A percentile compares a stretch with the other conserved stretches of the same genome.
Evolutionary conservation across 2,113 vertebrate species (phyloP).

Genomic region (Pardalotus punctatus): DNA sequence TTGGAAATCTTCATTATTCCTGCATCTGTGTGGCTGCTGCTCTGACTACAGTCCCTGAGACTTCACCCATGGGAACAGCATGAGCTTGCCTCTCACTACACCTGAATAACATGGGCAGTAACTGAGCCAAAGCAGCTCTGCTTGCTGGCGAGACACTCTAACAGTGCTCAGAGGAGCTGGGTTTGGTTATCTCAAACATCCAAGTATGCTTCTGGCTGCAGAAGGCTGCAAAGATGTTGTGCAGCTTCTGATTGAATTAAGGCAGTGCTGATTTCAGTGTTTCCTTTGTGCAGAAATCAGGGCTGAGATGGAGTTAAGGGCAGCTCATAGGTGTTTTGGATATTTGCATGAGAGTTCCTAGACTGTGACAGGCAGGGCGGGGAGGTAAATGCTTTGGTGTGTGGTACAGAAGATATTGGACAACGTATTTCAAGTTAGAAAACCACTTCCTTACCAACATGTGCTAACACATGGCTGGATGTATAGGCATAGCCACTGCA

Average conservation of each 20-base stretch:
- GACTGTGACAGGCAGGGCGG: accelerated
- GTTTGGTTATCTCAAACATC: not conserved
- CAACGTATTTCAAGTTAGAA: not conserved
- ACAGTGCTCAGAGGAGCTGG: not conserved
- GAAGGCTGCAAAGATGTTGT: not conserved
- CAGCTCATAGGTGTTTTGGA: not conserved
- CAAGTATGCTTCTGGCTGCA: not conserved
- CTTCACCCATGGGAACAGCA: not conserved
- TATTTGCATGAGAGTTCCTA: not conserved
- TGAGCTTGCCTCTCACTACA: not conserved
- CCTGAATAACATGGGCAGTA: not conserved
- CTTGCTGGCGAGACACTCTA: not conserved
- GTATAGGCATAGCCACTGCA: not conserved
- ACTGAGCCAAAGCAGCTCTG: not conserved
- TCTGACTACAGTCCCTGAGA: not conserved
- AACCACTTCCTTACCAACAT: not conserved
- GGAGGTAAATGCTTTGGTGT: not conserved
- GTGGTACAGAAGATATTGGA: not conserved
- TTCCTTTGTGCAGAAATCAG: accelerated
- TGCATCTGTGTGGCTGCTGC: not conserved
- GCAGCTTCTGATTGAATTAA: not conserved
- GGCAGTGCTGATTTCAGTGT: not conserved
- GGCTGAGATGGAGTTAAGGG: not conserved
- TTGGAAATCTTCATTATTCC: not conserved
- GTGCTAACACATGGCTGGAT: too few species aligned